Evolutionary conservation across 1,140 invertebrate genomes (phyloP).

Genomic region (Achroia grisella): DNA sequence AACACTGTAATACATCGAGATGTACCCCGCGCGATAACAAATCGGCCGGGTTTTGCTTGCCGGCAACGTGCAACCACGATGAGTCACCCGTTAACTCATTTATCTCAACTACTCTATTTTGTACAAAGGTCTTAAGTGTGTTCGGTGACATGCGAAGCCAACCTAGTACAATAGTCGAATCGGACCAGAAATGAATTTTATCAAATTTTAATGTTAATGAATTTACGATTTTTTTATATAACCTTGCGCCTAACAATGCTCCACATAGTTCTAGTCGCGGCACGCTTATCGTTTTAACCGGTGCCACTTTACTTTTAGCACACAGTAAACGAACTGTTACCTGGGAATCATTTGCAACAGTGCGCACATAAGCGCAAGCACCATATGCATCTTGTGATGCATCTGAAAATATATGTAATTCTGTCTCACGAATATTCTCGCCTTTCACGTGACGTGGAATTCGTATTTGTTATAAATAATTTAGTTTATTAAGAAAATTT

Average conservation of each 20-base stretch:
- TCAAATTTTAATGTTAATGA: constrained; percentile 8
- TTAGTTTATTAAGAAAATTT: not conserved
- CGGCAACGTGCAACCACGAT: constrained; percentile 1
- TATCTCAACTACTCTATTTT: constrained; percentile 22
- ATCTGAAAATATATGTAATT: constrained; percentile 16
- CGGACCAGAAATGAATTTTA: constrained; percentile 29
- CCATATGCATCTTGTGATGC: no score
- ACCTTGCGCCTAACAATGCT: constrained; percentile 29
- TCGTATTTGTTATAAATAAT: not conserved
- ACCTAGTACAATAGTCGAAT: constrained; percentile 39
- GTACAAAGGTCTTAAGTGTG: constrained; percentile 21
- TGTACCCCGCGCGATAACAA: constrained; percentile 20
- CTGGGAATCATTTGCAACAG: not conserved
- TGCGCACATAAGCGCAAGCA: constrained; percentile 12
- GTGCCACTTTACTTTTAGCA: constrained; percentile 53
- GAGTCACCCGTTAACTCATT: constrained; percentile 4
- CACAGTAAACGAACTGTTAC: no score
- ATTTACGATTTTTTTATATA: constrained; percentile 9
- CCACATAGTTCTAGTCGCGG: no score
- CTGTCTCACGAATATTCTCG: not conserved
- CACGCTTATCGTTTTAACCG: constrained; percentile 44
- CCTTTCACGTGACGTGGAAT: constrained; percentile 10
- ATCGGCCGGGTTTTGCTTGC: constrained; percentile 24
- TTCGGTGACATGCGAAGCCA: constrained; percentile 37
- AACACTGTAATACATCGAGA: constrained; percentile 10